A percentile compares a stretch with the other conserved stretches of the same genome.
These are phyloP conservation scores for Branchellion lobata DNA, from an alignment of 2,888 invertebrate species.

Conservation along the genomic window DNA sequence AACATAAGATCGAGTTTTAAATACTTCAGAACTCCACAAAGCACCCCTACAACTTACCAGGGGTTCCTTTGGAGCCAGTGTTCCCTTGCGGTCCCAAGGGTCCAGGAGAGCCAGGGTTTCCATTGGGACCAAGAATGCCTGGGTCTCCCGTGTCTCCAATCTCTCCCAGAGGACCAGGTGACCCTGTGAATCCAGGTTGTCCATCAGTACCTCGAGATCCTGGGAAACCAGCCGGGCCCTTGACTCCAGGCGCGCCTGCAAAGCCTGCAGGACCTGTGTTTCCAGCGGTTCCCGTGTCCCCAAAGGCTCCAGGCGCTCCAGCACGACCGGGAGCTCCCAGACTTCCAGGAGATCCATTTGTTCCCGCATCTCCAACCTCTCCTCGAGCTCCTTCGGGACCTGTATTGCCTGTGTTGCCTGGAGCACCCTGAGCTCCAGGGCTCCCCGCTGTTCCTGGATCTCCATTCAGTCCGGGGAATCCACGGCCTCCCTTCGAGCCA, in stretches of 20 bases:
- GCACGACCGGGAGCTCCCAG: slow-evolving; percentile 28
- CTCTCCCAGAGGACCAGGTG: background rate
- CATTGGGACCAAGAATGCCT: slow-evolving; percentile 28
- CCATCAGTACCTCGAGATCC: slow-evolving; percentile 24
- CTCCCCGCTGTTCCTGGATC: slow-evolving; percentile 10
- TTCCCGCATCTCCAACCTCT: background rate
- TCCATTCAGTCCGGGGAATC: slow-evolving; percentile 19
- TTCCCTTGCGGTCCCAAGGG: slow-evolving; percentile 17
- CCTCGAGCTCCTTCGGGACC: slow-evolving; percentile 20
- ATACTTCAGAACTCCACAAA: too few species aligned
- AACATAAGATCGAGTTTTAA: background rate
- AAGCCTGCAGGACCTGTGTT: slow-evolving; percentile 20
- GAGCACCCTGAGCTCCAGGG: background rate
- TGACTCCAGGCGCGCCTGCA: slow-evolving; percentile 10
- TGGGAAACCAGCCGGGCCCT: slow-evolving; percentile 18
- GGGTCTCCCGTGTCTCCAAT: slow-evolving; percentile 33
- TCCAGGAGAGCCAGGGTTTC: slow-evolving; percentile 42
- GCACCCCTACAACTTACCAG: too few species aligned
- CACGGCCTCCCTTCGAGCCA: slow-evolving; percentile 4
- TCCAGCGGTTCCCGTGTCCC: slow-evolving; percentile 43
- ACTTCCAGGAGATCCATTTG: background rate
- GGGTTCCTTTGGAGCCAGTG: slow-evolving; percentile 12
- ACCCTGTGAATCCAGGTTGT: slow-evolving; percentile 10
- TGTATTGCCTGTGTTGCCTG: slow-evolving; percentile 3
- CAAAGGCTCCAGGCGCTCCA: slow-evolving; percentile 30